These are phyloP conservation scores for Machimus atricapillus DNA, from an alignment of 2,888 invertebrate species.

Conservation along the genomic window DNA sequence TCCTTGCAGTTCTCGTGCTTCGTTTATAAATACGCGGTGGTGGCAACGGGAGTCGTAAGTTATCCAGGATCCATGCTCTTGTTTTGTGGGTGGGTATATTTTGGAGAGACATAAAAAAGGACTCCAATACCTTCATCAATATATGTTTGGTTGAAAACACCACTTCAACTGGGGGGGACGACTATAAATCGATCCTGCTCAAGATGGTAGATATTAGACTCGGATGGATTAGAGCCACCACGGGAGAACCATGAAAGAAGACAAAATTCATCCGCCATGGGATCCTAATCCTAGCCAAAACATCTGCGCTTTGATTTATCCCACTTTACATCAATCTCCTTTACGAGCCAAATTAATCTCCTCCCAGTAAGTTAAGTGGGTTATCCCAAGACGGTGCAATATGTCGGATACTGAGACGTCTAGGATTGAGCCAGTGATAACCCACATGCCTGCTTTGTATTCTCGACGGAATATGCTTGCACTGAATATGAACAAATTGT, in stretches of 20 bases:
- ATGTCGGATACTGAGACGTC: not conserved
- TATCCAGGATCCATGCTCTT: not conserved
- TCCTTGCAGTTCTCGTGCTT: not conserved
- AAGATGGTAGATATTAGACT: slow-evolving; percentile 8
- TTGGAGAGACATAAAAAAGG: not conserved
- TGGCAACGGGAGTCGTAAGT: not conserved
- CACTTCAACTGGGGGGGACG: not conserved
- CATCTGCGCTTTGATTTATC: slow-evolving; percentile 10
- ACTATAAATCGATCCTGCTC: not conserved
- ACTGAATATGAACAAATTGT: not conserved
- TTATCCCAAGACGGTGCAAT: not conserved
- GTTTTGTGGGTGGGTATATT: not conserved
- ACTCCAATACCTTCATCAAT: not conserved
- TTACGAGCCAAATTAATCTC: slow-evolving; percentile 10
- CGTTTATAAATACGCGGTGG: not conserved
- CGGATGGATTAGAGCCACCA: not conserved
- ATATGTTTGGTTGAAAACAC: not conserved
- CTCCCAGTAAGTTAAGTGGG: not conserved
- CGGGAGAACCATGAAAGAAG: not conserved
- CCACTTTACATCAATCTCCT: slow-evolving; percentile 1
- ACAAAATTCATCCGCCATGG: not conserved
- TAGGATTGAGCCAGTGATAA: not conserved
- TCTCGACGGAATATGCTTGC: not conserved
- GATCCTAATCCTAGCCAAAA: not conserved
- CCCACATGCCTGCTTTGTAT: not conserved